Base-by-base conservation (phyloP, 2,888 invertebrate species). In the Trisateles emortualis region DNA sequence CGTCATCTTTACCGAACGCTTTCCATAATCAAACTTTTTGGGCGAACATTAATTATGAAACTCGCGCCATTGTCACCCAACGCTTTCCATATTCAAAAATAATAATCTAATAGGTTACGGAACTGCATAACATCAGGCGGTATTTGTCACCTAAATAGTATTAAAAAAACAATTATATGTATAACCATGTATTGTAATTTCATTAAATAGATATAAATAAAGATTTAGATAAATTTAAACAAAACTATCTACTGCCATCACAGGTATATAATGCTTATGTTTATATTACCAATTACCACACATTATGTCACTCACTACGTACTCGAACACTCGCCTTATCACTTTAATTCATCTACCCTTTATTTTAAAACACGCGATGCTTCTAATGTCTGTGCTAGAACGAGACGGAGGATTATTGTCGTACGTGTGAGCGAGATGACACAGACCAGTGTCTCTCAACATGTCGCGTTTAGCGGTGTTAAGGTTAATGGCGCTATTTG, bases 401-500 rank as follows among this genome's bases (percentile, higher is more conserved):
- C 14, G 72, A 61, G 75, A 79, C 33, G 22, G 64, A 30, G 24
- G 29, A 19, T 26, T n/a, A 32, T 46, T 22, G 8, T 17, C 14
- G 41, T 51, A 59, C 49, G 74, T 70, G 56, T 38, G 71, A 72
- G 61, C 52, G 64, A 40, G 70, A 62, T 3, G 42, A 39, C 14
- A 36, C 6, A 13, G 24, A 24, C 46, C 74, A 74, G 71, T 66
- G 79, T 76, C 75, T 72, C 78, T 76, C 76, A 81, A 83, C 82
- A 83, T 82, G 86, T 81, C 83, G 83, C 81, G 74, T 79, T 83
- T 78, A 78, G 78, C 76, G 75, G 85, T 87, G 87, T 87, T 86
- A 86, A 85, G 88, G 87, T 88, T 88, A 89, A 90, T 88, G 79
- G 85, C 79, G 88, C 84, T 87, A 89, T 90, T 90, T 89, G 90